Evolutionary conservation across 2,113 vertebrate genomes (phyloP).

Genomic region (Desmodus rotundus): DNA sequence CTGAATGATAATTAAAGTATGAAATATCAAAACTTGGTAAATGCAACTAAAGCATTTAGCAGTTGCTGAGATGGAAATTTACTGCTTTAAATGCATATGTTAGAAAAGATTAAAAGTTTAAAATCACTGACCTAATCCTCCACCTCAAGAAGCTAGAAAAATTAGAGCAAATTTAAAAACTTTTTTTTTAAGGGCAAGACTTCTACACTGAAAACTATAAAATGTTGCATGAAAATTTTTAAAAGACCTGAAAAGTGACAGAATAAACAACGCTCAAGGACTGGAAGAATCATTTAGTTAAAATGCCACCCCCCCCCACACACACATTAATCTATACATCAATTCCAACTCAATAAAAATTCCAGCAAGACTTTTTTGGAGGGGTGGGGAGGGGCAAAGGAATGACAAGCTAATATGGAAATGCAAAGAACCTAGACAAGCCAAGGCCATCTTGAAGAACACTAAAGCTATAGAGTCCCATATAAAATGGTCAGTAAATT

Average conservation of each 20-base stretch:
- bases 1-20: constrained; percentile 5
- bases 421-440: background rate
- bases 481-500: background rate
- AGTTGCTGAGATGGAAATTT: background rate
- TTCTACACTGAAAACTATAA: background rate
- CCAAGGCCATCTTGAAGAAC: background rate
- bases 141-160: background rate
- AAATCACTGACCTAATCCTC: background rate
- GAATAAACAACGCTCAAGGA: background rate
- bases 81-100: background rate
- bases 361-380: background rate
- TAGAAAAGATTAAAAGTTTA: constrained; percentile 6
- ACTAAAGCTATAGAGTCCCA: background rate
- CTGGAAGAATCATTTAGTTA: background rate
- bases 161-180: background rate
- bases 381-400: no score
- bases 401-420: background rate
- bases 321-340: background rate
- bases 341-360: background rate
- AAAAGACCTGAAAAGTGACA: background rate
- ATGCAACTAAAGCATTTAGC: background rate
- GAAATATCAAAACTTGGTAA: background rate
- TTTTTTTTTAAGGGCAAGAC: background rate
- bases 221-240: background rate
- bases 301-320: background rate